These are phyloP conservation scores for Betta splendens DNA, from an alignment of 2,797 vertebrate species.

Conservation along the genomic window DNA sequence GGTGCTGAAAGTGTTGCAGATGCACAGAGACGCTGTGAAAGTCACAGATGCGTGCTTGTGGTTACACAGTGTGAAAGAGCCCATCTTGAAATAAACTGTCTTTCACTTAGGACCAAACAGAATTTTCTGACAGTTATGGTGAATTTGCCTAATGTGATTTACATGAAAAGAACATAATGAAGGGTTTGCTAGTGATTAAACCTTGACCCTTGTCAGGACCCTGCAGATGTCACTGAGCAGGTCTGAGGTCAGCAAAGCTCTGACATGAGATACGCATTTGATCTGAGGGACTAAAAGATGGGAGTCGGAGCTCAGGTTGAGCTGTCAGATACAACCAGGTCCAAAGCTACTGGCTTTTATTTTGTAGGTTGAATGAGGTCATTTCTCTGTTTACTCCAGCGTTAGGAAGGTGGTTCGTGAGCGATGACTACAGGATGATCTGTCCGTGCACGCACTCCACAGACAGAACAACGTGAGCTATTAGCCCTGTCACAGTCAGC, in stretches of 20 bases:
- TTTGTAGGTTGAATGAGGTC: constrained; percentile 8
- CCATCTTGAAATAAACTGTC: neutral
- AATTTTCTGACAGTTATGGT: neutral
- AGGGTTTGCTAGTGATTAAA: neutral
- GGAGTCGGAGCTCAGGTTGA: constrained; percentile 34
- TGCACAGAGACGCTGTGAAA: neutral
- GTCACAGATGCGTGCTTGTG: neutral
- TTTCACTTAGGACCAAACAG: neutral
- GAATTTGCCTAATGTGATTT: neutral
- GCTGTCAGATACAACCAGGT: constrained; percentile 28
- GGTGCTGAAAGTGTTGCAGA: constrained; percentile 20
- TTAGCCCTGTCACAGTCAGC: constrained; percentile 38
- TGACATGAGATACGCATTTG: constrained; percentile 21
- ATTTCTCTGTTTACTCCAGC: constrained; percentile 3
- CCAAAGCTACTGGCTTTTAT: constrained; percentile 23
- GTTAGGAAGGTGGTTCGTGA: constrained; percentile 8
- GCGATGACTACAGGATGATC: neutral
- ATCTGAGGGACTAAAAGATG: constrained; percentile 29
- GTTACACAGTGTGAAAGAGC: constrained; percentile 1
- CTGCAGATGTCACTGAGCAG: neutral
- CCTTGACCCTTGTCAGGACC: neutral
- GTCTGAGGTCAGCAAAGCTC: constrained; percentile 35
- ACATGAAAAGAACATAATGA: neutral
- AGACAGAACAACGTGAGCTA: constrained; percentile 16
- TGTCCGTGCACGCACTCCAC: constrained; percentile 26